phyloP scores from a whole-genome alignment of 2,113 vertebrate species.

The Channa argus region DNA sequence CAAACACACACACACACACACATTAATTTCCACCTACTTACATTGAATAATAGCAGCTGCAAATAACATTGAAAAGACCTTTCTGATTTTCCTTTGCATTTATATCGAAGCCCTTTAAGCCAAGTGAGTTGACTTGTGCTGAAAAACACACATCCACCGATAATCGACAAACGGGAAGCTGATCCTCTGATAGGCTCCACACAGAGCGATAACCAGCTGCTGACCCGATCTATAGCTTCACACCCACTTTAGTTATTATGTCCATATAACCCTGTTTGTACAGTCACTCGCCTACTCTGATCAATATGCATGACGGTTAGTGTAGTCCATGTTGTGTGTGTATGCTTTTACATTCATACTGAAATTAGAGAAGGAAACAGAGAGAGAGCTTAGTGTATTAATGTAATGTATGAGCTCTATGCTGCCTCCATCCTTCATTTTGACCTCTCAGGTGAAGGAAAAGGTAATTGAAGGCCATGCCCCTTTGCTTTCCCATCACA shows the following conservation, averaged over 20 bases:
- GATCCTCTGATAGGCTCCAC: constrained; percentile 41
- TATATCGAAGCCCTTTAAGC: neutral
- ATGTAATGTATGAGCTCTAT: constrained; percentile 48
- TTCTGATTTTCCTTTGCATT: constrained; percentile 19
- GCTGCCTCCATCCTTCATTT: constrained; percentile 61
- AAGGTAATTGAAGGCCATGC: constrained; percentile 50
- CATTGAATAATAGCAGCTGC: constrained; percentile 32
- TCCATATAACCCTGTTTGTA: constrained; percentile 73
- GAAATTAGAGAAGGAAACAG: constrained; percentile 1
- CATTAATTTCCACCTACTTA: constrained; percentile 29
- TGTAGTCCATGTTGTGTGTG: constrained; percentile 63
- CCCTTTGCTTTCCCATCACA: constrained; percentile 42
- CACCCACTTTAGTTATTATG: constrained; percentile 48
- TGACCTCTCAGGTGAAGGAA: constrained; percentile 66
- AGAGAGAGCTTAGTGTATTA: neutral
- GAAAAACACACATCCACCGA: neutral
- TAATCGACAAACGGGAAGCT: constrained; percentile 28
- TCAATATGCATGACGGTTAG: constrained; percentile 62
- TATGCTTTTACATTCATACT: constrained; percentile 64
- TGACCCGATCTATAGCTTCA: constrained; percentile 29
- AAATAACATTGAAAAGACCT: constrained; percentile 76
- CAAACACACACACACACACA: constrained; percentile 9
- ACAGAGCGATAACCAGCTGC: constrained; percentile 43
- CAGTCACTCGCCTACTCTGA: constrained; percentile 50
- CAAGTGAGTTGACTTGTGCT: constrained; percentile 5